A percentile compares a stretch with the other conserved stretches of the same genome.
Conservation (phyloP, 2,797 vertebrate species). For the Pantherophis vulpinus region DNA sequence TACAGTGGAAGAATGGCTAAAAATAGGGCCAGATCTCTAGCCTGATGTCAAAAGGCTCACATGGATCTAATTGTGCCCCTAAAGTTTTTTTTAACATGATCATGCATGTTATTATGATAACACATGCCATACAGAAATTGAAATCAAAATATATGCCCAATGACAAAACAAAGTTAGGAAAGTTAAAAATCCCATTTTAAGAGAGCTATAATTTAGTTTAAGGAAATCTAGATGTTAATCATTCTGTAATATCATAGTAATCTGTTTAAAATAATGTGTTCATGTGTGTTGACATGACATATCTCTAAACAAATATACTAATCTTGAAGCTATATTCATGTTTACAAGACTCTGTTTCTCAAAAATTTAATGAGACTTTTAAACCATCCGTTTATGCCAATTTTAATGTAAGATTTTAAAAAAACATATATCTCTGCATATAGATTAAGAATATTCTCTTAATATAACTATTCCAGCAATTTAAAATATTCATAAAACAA, state of each 20-base stretch:
- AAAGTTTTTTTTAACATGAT: neutral
- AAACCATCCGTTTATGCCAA: neutral
- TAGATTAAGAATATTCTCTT: neutral
- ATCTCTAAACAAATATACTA: neutral
- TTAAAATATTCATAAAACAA: neutral
- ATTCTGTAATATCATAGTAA: neutral
- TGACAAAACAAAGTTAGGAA: neutral
- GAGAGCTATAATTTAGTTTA: neutral
- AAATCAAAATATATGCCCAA: neutral
- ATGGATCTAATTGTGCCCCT: neutral
- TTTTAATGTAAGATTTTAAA: neutral
- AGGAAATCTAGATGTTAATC: neutral
- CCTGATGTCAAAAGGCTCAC: neutral
- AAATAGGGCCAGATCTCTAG: neutral
- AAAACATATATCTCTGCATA: neutral
- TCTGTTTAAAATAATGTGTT: neutral
- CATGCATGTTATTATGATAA: neutral
- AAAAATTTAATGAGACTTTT: neutral
- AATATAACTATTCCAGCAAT: neutral
- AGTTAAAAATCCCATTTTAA: neutral
- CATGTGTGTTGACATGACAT: neutral
- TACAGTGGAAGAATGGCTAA: neutral
- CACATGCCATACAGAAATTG: neutral
- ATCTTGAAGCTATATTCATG: neutral
- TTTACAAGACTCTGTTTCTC: neutral